Percentiles rank a stretch among this genome's conserved stretches.
Conservation (phyloP, 2,888 invertebrate species). For the Euphydryas editha region DNA sequence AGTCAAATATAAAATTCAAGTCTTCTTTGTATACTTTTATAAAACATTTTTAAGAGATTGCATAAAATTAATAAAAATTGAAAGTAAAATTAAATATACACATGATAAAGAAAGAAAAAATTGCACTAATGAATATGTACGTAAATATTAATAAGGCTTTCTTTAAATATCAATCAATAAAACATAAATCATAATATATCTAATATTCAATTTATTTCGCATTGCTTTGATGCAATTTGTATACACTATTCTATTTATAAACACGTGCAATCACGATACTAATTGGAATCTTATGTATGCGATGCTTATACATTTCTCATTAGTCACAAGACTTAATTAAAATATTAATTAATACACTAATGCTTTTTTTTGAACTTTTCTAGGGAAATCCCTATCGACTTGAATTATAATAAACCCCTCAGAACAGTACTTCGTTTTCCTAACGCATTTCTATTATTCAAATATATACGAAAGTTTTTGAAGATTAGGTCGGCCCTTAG, state of each 20-base stretch:
- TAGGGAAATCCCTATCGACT: neutral
- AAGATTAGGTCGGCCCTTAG: neutral
- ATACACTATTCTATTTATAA: neutral
- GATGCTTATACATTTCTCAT: conserved; percentile 11
- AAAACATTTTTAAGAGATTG: neutral
- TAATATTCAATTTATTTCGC: neutral
- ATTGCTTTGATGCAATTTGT: neutral
- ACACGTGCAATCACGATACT: neutral
- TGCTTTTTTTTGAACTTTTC: neutral
- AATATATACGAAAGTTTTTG: neutral
- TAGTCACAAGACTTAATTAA: conserved; percentile 12
- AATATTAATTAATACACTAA: conserved; percentile 11
- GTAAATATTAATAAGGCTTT: neutral
- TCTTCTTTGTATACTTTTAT: neutral
- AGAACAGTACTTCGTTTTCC: neutral
- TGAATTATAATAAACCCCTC: neutral
- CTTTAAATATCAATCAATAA: neutral
- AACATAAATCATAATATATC: neutral
- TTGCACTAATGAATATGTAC: neutral
- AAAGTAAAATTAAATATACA: neutral
- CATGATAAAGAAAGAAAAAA: neutral
- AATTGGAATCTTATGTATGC: conserved; percentile 3
- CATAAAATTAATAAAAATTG: neutral
- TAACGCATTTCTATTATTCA: neutral
- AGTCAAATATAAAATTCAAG: neutral